Evolutionary conservation across 2,113 vertebrate species (phyloP).

Genomic region (Sakesphorus luctuosus): DNA sequence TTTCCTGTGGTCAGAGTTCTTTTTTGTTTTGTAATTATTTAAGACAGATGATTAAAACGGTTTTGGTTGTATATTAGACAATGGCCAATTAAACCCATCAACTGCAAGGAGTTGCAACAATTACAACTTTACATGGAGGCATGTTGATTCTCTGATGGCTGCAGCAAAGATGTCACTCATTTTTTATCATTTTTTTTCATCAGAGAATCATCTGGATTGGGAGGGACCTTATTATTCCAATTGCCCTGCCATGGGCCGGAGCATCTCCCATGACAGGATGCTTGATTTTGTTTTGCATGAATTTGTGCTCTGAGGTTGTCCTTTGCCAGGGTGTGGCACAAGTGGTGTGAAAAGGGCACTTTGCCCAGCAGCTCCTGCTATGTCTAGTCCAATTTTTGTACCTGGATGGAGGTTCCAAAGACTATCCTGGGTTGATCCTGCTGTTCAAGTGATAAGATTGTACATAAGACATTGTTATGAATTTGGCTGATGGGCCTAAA

Average conservation of each 20-base stretch:
- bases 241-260: background rate
- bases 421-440: background rate
- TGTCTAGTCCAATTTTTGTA: background rate
- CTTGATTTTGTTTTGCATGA: background rate
- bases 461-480: fast-evolving
- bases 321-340: background rate
- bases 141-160: background rate
- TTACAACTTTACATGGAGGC: background rate
- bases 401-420: background rate
- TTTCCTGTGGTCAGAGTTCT: background rate
- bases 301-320: background rate
- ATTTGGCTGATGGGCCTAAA: too few relatives aligned
- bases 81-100: background rate
- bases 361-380: background rate
- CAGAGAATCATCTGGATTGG: background rate
- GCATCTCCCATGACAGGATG: too few relatives aligned
- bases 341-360: background rate
- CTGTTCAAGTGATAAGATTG: background rate
- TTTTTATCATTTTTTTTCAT: background rate
- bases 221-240: background rate
- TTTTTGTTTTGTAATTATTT: background rate
- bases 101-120: background rate
- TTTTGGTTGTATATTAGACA: background rate
- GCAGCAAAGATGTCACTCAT: background rate
- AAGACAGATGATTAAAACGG: background rate